Evolutionary conservation across 2,113 vertebrate species (phyloP), one percentile per base, ranked within the genome.

Genomic region (Tichodroma muraria): DNA sequence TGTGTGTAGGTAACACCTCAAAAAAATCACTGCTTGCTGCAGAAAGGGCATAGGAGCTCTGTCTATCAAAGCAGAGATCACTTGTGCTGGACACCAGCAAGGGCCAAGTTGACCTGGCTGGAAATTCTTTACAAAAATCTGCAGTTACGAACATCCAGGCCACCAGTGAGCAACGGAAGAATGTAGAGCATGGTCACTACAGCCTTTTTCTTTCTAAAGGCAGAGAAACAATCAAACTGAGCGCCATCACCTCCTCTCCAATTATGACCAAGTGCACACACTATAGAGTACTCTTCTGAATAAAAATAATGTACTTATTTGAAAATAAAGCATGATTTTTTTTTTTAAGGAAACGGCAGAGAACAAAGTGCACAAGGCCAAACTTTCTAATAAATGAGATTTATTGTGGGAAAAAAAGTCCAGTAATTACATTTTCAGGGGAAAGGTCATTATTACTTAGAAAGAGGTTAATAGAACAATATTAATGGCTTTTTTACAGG

Each of bases 361-460:
- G 97, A 96, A 96, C 91, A 97, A 96, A 97, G 97, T 97, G 97
- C 95, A 97, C 85, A 95, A 97, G 96, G 93, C 94, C 92, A 97
- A 94, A 95, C n/a, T 92, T 94, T 97, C 97, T 97, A 97, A 97
- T 97, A 97, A 97, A 96, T 96, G 94, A 98, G 97, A 97, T 98
- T 98, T 97, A 97, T 95, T 97, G 95, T 83, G 90, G 47, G 27
- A 97, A 98, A 97, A 97, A 97, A 97, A 96, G 96, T 96, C 85
- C 94, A 96, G 95, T 96, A 95, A 96, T 97, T 96, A 93, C 96
- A 95, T 97, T 97, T 97, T 97, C 96, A 83, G 94, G 93, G 94
- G 96, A 95, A 91, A 96, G 94, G 92, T 92, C 76, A 94, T 95
- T 88, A 85, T 90, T 93, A 96, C 96, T 95, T 94, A 91, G 88